phyloP scores from a whole-genome alignment of 2,888 invertebrate genomes.

The Polylopha cassiicola region DNA sequence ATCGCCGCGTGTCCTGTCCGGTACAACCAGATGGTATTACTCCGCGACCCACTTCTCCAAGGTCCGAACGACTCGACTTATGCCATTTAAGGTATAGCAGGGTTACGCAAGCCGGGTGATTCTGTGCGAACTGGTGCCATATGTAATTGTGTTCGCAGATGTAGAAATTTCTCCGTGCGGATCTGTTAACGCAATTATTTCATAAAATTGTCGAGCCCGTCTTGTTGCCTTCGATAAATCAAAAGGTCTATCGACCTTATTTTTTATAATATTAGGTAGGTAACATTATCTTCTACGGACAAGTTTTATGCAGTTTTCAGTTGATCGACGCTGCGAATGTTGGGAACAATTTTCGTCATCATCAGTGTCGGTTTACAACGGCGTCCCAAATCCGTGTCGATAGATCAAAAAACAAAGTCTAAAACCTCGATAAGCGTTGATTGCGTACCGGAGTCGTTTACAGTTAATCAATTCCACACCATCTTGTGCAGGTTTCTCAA shows the following conservation, averaged over 20 bases:
- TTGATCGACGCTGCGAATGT: too few species aligned
- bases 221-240: constrained; percentile 7
- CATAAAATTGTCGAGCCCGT: constrained; percentile 2
- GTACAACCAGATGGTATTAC: constrained; percentile 69
- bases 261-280: too few species aligned
- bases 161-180: constrained; percentile 5
- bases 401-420: constrained; percentile 29
- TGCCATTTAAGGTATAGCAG: constrained; percentile 60
- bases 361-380: too few species aligned
- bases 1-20: constrained; percentile 53
- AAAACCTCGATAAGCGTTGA: constrained; percentile 47
- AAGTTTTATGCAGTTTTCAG: too few species aligned
- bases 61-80: constrained; percentile 53
- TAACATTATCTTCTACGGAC: too few species aligned
- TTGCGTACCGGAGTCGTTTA: constrained; percentile 54
- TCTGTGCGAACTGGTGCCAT: constrained; percentile 26
- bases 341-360: too few species aligned
- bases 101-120: constrained; percentile 55
- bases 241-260: constrained; percentile 8
- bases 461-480: constrained; percentile 60
- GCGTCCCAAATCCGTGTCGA: constrained; percentile 27
- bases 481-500: constrained; percentile 51
- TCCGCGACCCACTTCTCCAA: constrained; percentile 69
- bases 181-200: constrained; percentile 5
- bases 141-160: constrained; percentile 19